Evolutionary conservation across 2,888 invertebrate genomes (phyloP).

Genomic region (Rotaria macrura): DNA sequence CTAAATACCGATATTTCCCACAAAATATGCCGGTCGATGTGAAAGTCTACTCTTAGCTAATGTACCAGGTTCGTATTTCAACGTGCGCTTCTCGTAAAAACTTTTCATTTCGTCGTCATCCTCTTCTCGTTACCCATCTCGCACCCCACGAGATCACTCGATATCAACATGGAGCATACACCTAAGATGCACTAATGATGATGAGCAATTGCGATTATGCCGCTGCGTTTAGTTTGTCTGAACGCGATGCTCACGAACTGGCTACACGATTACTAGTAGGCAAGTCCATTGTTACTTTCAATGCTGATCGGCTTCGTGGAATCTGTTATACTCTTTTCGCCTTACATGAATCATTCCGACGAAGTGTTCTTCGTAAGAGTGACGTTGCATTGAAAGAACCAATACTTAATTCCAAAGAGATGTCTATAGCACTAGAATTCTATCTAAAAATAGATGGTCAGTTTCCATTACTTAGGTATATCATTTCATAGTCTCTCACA

Average conservation of each 20-base stretch:
- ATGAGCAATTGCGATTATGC: background rate
- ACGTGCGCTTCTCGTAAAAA: background rate
- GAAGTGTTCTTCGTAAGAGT: background rate
- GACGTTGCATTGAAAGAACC: background rate
- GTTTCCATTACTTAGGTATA: no score
- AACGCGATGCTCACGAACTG: background rate
- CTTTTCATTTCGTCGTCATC: background rate
- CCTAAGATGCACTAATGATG: background rate
- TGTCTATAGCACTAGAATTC: no score
- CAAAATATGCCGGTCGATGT: background rate
- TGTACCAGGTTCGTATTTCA: background rate
- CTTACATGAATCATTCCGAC: background rate
- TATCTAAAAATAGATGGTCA: no score
- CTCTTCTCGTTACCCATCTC: background rate
- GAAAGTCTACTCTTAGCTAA: background rate
- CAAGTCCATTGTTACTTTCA: background rate
- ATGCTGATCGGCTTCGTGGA: background rate
- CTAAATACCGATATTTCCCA: background rate
- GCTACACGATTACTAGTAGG: background rate
- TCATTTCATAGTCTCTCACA: no score
- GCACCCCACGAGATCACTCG: background rate
- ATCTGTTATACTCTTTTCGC: background rate
- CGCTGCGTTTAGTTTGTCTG: background rate
- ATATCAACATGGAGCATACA: background rate
- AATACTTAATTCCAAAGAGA: background rate